A percentile compares a stretch with the other conserved stretches of the same genome.
phyloP scores from a whole-genome alignment of 2,888 invertebrate genomes.

The Eristalinus aeneus region DNA sequence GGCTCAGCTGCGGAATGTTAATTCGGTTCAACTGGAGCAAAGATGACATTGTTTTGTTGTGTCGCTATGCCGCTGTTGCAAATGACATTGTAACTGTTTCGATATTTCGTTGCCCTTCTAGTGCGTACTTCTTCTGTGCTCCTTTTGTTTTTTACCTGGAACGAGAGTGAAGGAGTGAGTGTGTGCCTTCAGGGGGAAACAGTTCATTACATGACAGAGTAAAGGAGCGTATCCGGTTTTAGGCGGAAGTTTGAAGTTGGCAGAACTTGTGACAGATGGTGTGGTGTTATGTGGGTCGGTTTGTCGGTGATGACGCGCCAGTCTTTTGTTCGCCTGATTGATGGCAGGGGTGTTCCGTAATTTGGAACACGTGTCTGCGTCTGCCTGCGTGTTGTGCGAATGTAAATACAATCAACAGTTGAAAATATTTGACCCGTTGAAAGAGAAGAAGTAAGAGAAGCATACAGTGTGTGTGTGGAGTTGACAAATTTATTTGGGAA shows the following conservation, averaged over 20 bases:
- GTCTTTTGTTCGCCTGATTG: neutral
- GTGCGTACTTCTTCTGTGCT: neutral
- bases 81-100: constrained; percentile 42
- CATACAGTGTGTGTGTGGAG: neutral
- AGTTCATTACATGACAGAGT: constrained; percentile 11
- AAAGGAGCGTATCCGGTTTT: constrained; percentile 29
- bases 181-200: constrained; percentile 11
- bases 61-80: constrained; percentile 31
- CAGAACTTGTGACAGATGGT: neutral
- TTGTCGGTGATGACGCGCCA: neutral
- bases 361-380: neutral
- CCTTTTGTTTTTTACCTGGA: neutral
- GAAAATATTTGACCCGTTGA: neutral
- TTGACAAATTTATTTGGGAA: neutral
- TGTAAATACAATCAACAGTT: neutral
- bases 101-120: neutral
- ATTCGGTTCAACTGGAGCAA: constrained; percentile 58
- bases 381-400: neutral
- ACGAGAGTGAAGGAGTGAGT: neutral
- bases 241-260: constrained; percentile 30
- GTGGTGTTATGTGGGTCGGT: neutral
- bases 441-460: neutral
- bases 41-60: constrained; percentile 53
- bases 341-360: neutral
- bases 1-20: constrained; percentile 59